Conservation (phyloP, 53 echinoderm and acorn worm genomes). For the Henricia sp. region DNA sequence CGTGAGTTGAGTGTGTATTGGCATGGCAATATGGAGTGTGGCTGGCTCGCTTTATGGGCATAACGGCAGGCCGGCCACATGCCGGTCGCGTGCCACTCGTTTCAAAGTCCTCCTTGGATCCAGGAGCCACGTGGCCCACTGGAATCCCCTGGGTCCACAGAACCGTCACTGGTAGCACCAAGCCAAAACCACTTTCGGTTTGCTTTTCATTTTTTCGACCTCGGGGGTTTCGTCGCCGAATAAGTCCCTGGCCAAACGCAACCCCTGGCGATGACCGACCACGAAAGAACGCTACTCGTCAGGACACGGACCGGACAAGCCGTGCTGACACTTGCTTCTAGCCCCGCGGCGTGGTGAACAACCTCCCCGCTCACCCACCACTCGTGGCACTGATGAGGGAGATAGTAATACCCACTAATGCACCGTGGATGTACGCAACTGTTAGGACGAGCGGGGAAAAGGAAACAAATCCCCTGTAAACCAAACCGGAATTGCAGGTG, state of each 20-base stretch:
- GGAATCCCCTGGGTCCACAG: background rate
- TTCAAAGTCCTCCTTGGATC: background rate
- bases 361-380: background rate
- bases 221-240: background rate
- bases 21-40: too few relatives aligned
- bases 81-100: conserved; percentile 45
- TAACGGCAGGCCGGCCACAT: conserved; percentile 12
- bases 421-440: conserved; percentile 1
- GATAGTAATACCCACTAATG: conserved; percentile 44
- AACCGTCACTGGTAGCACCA: background rate
- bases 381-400: conserved; percentile 38
- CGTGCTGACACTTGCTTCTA: background rate
- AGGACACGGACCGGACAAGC: too few relatives aligned
- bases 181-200: background rate
- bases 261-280: background rate
- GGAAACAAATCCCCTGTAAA: background rate
- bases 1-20: background rate
- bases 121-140: conserved; percentile 27
- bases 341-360: background rate
- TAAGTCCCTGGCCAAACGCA: background rate
- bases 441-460: background rate
- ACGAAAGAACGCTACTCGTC: background rate
- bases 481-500: too few relatives aligned
- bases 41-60: too few relatives aligned
- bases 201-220: background rate